Evolutionary conservation across 2,113 vertebrate genomes (phyloP).

Genomic region (Cebidichthys violaceus): DNA sequence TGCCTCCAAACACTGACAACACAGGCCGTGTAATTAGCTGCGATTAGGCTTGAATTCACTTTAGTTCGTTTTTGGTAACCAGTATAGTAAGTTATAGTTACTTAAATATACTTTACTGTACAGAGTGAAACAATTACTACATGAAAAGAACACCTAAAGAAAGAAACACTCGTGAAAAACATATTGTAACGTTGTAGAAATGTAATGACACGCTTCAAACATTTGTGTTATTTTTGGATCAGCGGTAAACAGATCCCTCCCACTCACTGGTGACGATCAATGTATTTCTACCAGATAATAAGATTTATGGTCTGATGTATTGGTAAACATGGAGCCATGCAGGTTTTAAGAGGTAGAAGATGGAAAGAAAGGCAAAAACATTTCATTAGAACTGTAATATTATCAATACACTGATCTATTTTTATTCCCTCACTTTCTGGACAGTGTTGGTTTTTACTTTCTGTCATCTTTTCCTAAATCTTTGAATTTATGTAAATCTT

Average conservation of each 20-base stretch:
- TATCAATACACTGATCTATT: background rate
- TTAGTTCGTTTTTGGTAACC: too few species aligned
- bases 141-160: too few species aligned
- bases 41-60: background rate
- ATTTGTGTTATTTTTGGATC: constrained; percentile 32
- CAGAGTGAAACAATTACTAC: background rate
- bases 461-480: too few species aligned
- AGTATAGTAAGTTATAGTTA: background rate
- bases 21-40: constrained; percentile 3
- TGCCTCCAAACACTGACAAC: constrained; percentile 92
- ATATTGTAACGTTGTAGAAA: background rate
- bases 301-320: background rate
- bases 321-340: constrained; percentile 16
- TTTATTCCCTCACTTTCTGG: background rate
- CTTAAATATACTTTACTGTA: background rate
- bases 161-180: too few species aligned
- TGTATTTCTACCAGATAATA: constrained; percentile 9
- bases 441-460: background rate
- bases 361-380: background rate
- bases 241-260: constrained; percentile 32
- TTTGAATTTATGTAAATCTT: background rate
- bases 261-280: constrained; percentile 27
- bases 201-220: background rate
- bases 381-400: background rate
- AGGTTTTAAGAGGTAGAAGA: background rate